Percentiles rank a stretch among this genome's conserved stretches.
phyloP scores from a whole-genome alignment of 2,888 invertebrate genomes.

The Cephonodes hylas region DNA sequence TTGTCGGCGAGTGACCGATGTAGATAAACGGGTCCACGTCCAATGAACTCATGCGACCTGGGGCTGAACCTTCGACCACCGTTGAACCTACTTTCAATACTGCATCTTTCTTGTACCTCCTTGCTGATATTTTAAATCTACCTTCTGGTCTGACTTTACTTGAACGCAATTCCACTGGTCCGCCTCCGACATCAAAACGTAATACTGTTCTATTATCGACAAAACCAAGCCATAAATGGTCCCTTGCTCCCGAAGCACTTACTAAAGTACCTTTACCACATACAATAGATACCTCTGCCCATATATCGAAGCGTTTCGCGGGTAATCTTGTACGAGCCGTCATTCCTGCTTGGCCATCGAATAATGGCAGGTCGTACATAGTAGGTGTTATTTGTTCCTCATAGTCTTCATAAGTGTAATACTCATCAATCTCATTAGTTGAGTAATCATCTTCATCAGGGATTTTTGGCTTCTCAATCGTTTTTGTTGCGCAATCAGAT shows the following conservation, averaged over 20 bases:
- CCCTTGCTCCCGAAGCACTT: slow-evolving; percentile 65
- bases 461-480: slow-evolving; percentile 27
- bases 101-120: slow-evolving; percentile 70
- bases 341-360: slow-evolving; percentile 66
- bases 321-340: slow-evolving; percentile 62
- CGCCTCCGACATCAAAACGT: slow-evolving; percentile 70
- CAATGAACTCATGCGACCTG: slow-evolving; percentile 68
- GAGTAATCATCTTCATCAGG: slow-evolving; percentile 46
- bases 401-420: slow-evolving; percentile 52
- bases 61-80: slow-evolving; percentile 58
- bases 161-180: slow-evolving; percentile 59
- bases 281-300: slow-evolving; percentile 71
- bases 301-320: slow-evolving; percentile 70
- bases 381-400: slow-evolving; percentile 24
- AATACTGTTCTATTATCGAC: slow-evolving; percentile 60
- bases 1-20: slow-evolving; percentile 66
- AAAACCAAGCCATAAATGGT: slow-evolving; percentile 74
- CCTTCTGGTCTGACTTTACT: slow-evolving; percentile 64
- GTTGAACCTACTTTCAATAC: slow-evolving; percentile 62
- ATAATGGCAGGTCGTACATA: slow-evolving; percentile 63
- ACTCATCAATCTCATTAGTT: slow-evolving; percentile 57
- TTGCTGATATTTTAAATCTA: slow-evolving; percentile 63
- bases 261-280: slow-evolving; percentile 66
- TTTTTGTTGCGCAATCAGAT: slow-evolving; percentile 39
- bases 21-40: slow-evolving; percentile 68